Base-by-base conservation (phyloP, 2,797 vertebrate species). In the Ctenopoma kingsleyae region DNA sequence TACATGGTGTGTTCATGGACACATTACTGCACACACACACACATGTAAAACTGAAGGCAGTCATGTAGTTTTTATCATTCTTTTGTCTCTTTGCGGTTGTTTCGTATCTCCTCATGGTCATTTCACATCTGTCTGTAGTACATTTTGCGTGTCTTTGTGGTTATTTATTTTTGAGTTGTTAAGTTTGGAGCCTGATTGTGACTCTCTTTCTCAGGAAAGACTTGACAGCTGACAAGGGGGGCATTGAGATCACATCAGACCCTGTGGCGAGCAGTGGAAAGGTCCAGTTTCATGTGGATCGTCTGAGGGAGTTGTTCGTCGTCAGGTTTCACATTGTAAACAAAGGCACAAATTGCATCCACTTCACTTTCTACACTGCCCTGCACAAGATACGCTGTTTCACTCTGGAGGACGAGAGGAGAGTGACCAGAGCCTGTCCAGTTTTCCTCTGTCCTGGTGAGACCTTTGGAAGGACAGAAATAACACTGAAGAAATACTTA, bases 381-480 rank as follows among this genome's bases (percentile, higher is more conserved):
- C 72, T 84, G 58, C 91, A 79, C 69, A 85, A 46, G 63, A 80
- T 88, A 0, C 82, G 27, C 40, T 94, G 92, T 53, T 91, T 96
- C 67, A 94, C 88, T 22, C 87, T 97, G 62, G 8, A 70, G 0
- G 94, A 95, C 0, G 71, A 93, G 63, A 89, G 91, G 40, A 91
- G 89, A 20, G 94, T 85, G 63, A 90, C 77, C 1, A 75, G 76
- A 57, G 86, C 78, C 7, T 86, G 81, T 25, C 87, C 95, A 0
- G 85, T 96, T 53, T 71, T 84, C 1, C 89, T 98, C 49, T 85
- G 82, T 59, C 91, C 96, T 11, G 96, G 97, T 98, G 73, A 93
- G 90, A 64, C 4, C n/a, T 36, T 67, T 62, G 5, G 19, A 47
- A 1, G 2, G 3, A 27, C 11, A 20, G 13, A 41, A 60, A 25